phyloP scores from a whole-genome alignment of 2,888 invertebrate species.

The Pollenia angustigena region DNA sequence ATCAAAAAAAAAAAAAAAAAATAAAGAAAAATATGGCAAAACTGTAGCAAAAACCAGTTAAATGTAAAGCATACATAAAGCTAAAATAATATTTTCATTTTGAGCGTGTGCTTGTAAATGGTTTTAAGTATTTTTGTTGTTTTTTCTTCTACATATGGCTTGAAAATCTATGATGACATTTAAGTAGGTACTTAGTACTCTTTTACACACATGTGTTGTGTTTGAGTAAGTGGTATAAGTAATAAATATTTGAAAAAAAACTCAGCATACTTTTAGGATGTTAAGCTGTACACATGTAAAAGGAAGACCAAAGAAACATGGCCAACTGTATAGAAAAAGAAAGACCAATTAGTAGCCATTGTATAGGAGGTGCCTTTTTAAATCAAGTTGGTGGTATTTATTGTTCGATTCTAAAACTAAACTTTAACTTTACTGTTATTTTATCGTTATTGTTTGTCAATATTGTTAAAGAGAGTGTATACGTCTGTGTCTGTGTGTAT shows the following conservation, averaged over 20 bases:
- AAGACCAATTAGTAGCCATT: neutral
- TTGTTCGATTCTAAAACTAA: neutral
- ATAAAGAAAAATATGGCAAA: slow-evolving; percentile 1
- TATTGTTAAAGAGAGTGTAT: slow-evolving; percentile 20
- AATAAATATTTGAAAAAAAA: slow-evolving; percentile 2
- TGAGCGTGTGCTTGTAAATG: slow-evolving; percentile 38
- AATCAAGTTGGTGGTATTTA: neutral
- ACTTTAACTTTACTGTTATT: slow-evolving; percentile 8
- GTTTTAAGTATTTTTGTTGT: neutral
- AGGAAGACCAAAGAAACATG: neutral
- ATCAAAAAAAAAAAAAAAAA: slow-evolving; percentile 10
- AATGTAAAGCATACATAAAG: neutral
- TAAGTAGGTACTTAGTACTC: slow-evolving; percentile 56
- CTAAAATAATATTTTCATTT: slow-evolving; percentile 50
- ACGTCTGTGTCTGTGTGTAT: neutral
- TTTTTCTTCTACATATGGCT: slow-evolving; percentile 19
- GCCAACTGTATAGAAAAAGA: neutral
- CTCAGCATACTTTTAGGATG: slow-evolving; percentile 30
- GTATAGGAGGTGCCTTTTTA: neutral
- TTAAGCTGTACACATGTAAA: slow-evolving; percentile 26
- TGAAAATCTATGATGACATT: slow-evolving; percentile 64
- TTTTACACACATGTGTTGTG: neutral
- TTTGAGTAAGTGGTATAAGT: neutral
- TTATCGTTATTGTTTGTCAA: slow-evolving; percentile 38
- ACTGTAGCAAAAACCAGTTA: neutral